A percentile compares a stretch with the other conserved stretches of the same genome.
Conservation (phyloP, 2,888 invertebrate genomes). For the Torymus aiolomorphi region DNA sequence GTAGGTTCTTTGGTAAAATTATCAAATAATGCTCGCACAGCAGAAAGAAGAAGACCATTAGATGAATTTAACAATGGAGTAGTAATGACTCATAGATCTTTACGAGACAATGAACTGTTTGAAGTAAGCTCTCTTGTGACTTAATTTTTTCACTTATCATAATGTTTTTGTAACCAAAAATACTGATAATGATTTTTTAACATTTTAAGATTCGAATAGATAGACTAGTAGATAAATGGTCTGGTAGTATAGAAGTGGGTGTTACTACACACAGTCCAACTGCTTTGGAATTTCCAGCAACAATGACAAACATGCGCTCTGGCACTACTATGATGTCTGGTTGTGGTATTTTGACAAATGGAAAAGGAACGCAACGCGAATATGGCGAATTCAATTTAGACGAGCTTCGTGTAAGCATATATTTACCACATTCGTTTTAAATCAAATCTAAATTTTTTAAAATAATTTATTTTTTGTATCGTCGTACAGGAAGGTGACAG, state of each 20-base stretch:
- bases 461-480: not conserved
- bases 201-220: conserved; percentile 87
- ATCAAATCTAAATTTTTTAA: no score
- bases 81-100: conserved; percentile 93
- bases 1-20: conserved; percentile 93
- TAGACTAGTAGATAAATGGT: conserved; percentile 95
- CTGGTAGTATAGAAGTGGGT: conserved; percentile 94
- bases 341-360: conserved; percentile 96
- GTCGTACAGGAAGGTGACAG: conserved; percentile 87
- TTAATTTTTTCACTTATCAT: not conserved
- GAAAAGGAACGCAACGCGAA: conserved; percentile 93
- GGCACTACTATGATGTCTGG: conserved; percentile 98
- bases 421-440: no score
- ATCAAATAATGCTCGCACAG: conserved; percentile 87
- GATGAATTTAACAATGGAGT: conserved; percentile 98
- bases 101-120: conserved; percentile 92
- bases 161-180: no score
- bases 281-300: conserved; percentile 93
- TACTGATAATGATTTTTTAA: not conserved
- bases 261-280: conserved; percentile 95
- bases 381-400: conserved; percentile 96
- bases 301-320: conserved; percentile 95
- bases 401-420: conserved; percentile 84
- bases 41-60: conserved; percentile 90
- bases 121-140: conserved; percentile 77